Evolutionary conservation across 2,113 vertebrate species (phyloP).

Genomic region (Pavo muticus): DNA sequence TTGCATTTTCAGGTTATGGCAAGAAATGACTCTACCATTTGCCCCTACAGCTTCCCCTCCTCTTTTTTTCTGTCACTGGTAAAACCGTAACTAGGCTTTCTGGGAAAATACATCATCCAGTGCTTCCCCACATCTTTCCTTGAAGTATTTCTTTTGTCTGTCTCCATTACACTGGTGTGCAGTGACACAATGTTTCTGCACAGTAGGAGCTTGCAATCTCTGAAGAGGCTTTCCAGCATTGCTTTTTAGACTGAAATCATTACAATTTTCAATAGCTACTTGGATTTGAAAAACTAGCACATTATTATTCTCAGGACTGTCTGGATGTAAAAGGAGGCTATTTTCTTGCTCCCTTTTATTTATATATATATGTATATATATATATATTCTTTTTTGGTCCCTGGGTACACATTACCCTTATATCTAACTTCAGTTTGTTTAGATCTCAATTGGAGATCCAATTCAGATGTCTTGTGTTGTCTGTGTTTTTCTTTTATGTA

Average conservation of each 20-base stretch:
- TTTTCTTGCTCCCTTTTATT: constrained; percentile 64
- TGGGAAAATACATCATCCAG: constrained; percentile 44
- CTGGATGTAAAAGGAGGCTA: constrained; percentile 76
- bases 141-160: constrained; percentile 81
- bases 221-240: constrained; percentile 80
- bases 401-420: constrained; percentile 68
- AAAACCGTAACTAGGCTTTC: constrained; percentile 31
- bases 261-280: constrained; percentile 81
- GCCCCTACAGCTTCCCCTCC: fast-evolving
- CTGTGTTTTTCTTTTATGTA: constrained; percentile 62
- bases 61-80: not conserved
- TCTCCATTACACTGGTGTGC: constrained; percentile 76
- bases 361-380: not conserved
- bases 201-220: constrained; percentile 81
- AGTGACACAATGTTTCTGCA: constrained; percentile 81
- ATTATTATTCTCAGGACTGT: constrained; percentile 82
- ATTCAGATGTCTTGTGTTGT: constrained; percentile 61
- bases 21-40: not conserved
- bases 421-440: constrained; percentile 73
- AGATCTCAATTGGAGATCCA: constrained; percentile 52
- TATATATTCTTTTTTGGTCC: not conserved
- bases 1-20: not conserved
- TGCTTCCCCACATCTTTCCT: constrained; percentile 58
- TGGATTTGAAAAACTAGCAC: constrained; percentile 79
- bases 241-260: constrained; percentile 83